Percentiles rank a stretch among this genome's conserved stretches.
phyloP scores from a whole-genome alignment of 2,113 vertebrate species.

The Motacilla tschutschensis region DNA sequence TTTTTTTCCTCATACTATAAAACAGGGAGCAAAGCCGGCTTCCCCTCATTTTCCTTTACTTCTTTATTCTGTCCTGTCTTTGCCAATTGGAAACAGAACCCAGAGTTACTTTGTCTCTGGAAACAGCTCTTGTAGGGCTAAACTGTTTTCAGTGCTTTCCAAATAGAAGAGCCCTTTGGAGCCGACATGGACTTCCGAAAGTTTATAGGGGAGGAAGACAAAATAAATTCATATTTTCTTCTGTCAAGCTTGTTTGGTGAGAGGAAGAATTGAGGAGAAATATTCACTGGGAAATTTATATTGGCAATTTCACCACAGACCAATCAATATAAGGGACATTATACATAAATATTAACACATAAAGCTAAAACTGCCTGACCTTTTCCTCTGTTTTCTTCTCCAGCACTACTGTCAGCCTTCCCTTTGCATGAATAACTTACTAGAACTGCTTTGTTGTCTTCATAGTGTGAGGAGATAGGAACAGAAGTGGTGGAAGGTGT shows the following conservation, averaged over 20 bases:
- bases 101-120: conserved; percentile 19
- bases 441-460: background rate
- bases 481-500: background rate
- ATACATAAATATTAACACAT: background rate
- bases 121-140: background rate
- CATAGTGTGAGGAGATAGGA: background rate
- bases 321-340: background rate
- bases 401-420: background rate
- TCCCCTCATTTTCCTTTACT: conserved; percentile 41
- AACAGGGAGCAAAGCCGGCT: conserved; percentile 14
- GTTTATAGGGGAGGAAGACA: background rate
- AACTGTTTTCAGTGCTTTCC: conserved; percentile 9
- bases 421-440: background rate
- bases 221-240: background rate
- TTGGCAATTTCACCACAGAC: background rate
- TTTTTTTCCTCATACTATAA: conserved; percentile 5
- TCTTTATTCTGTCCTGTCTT: conserved; percentile 28
- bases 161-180: conserved; percentile 7
- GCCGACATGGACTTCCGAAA: background rate
- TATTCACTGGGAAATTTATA: background rate
- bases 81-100: conserved; percentile 31
- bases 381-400: background rate
- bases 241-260: background rate
- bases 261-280: background rate
- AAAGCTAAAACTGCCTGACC: background rate